A percentile compares a stretch with the other conserved stretches of the same genome.
Evolutionary conservation across 2,113 vertebrate species (phyloP).

Genomic region (Phalacrocorax pelagicus): DNA sequence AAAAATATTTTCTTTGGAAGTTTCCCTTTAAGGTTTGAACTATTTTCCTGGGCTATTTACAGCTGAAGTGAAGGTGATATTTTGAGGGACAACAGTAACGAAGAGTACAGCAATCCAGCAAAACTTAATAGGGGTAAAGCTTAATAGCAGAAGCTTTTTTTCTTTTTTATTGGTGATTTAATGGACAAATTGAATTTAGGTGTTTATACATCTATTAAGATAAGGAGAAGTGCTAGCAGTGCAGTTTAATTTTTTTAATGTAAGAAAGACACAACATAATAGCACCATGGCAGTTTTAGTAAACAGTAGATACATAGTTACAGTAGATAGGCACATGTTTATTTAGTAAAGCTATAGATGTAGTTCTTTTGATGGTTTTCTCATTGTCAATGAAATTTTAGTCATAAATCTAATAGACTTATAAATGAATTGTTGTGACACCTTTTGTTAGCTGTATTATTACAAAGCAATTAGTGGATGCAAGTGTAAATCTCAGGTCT

Average conservation of each 20-base stretch:
- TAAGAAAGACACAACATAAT: background rate
- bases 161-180: background rate
- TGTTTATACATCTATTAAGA: background rate
- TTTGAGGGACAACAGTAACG: slow-evolving; percentile 26
- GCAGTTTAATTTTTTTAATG: background rate
- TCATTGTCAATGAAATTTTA: background rate
- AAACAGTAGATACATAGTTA: background rate
- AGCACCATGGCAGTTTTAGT: background rate
- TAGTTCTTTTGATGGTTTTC: background rate
- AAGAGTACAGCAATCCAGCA: background rate
- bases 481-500: background rate
- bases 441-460: background rate
- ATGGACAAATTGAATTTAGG: background rate
- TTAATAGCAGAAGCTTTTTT: background rate
- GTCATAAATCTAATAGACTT: background rate
- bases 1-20: background rate
- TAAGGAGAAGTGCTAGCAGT: background rate
- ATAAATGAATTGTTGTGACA: background rate
- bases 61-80: slow-evolving; percentile 20
- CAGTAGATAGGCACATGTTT: background rate
- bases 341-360: background rate
- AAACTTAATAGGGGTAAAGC: background rate
- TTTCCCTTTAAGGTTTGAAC: slow-evolving; percentile 30
- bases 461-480: background rate
- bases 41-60: slow-evolving; percentile 43